phyloP scores from a whole-genome alignment of 2,113 vertebrate species.

The Lucifuga dentata region DNA sequence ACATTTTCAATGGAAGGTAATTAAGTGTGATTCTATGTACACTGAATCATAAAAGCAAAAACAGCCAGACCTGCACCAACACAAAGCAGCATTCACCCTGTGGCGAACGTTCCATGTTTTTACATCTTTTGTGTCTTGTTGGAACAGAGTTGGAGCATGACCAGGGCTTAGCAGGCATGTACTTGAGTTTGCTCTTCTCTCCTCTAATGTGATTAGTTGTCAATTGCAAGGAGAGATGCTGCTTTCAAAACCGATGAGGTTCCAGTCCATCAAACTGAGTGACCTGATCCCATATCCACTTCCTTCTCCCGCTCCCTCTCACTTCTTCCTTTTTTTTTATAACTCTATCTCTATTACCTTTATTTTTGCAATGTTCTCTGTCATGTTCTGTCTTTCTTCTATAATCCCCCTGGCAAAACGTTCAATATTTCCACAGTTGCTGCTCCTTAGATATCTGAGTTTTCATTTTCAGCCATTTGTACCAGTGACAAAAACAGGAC shows the following conservation, averaged over 20 bases:
- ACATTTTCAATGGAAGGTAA: constrained; percentile 64
- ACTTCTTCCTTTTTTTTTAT: constrained; percentile 17
- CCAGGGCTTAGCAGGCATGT: constrained; percentile 34
- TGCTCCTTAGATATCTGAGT: too few species aligned
- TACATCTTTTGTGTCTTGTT: constrained; percentile 48
- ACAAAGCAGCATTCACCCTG: neutral
- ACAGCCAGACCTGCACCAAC: neutral
- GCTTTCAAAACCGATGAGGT: constrained; percentile 26
- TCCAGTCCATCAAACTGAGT: constrained; percentile 48
- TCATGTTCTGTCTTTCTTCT: neutral
- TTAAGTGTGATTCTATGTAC: constrained; percentile 53
- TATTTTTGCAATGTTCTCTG: constrained; percentile 12
- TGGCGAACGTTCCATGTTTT: constrained; percentile 20
- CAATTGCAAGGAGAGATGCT: constrained; percentile 37
- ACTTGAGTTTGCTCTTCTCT: constrained; percentile 32
- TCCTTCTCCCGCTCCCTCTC: constrained; percentile 11
- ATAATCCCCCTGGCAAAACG: constrained; percentile 8
- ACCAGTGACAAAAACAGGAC: too few species aligned
- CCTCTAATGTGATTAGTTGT: constrained; percentile 60
- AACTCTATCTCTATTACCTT: constrained; percentile 10
- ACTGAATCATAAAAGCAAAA: neutral
- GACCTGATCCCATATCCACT: constrained; percentile 34
- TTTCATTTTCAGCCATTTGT: too few species aligned
- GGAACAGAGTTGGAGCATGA: constrained; percentile 50
- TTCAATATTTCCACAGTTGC: too few species aligned